Base-by-base conservation (phyloP, 2,113 vertebrate species). In the Scopus umbretta region DNA sequence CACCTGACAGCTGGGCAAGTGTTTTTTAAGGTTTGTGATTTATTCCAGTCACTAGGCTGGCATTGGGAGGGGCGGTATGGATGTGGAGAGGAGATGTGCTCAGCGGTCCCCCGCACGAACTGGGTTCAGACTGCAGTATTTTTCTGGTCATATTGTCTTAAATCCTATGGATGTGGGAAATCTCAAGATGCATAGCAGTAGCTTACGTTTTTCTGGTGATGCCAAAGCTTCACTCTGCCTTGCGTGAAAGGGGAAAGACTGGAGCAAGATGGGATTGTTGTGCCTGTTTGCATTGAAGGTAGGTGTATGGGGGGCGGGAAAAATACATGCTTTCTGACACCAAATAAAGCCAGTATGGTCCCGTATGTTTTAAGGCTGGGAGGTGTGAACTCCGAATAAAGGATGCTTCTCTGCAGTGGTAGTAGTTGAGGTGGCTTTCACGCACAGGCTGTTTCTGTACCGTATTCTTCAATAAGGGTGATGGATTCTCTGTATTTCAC, bases 81-180 rank as follows among this genome's bases (percentile, higher is more conserved):
- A 14, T 34, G 13, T 25, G 21, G 19, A 30, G 14, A 43, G 49
- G 55, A 70, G 13, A 7, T 18, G 11, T 27, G 34, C 30, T 53
- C 34, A 16, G 0, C 19, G 49, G 21, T 45, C 11, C 9, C 14
- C 10, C 29, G 2, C 16, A 2, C 1, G 1, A 80, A 12, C 7
- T 3, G 27, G 12, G 4, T 27, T 85, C n/a, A 7, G 45, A 13
- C 20, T 16, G 30, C 15, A 15, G 30, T 34, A 5, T 11, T 70
- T 49, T 30, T 42, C 17, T 53, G 8, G 36, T 19, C 7, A 17
- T 21, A 5, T 7, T 55, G 21, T 26, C 30, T 61, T 65, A 49
- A 25, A 36, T 38, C 9, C 34, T 23, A 17, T 27, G 14, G 18
- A 23, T 18, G 6, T 30, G 22, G 27, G 19, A 56, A 68, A 38